A percentile compares a stretch with the other conserved stretches of the same genome.
Conservation (phyloP, 1,140 invertebrate genomes). For the Diachasmimorpha longicaudata region DNA sequence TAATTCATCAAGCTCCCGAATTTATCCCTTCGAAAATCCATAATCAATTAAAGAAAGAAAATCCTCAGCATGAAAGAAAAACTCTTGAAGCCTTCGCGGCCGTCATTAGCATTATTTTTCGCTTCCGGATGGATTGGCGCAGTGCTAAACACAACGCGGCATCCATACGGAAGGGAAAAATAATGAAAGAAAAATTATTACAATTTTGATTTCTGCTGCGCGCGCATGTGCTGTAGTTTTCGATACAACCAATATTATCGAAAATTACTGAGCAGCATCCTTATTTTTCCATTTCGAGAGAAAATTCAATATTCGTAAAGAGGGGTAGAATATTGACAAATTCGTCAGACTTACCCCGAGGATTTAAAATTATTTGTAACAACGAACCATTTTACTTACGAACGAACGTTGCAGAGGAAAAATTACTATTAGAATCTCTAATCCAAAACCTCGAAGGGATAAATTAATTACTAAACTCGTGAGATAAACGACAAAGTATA, state of each 20-base stretch:
- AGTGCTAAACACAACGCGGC: too few species aligned
- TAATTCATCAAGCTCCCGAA: slow-evolving; percentile 61
- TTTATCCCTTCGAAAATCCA: slow-evolving; percentile 42
- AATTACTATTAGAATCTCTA: too few species aligned
- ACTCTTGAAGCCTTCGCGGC: too few species aligned
- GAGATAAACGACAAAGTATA: slow-evolving; percentile 14
- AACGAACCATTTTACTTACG: too few species aligned
- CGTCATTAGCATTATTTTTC: too few species aligned
- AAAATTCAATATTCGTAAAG: neutral
- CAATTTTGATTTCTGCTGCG: neutral
- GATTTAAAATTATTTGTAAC: too few species aligned
- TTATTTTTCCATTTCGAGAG: neutral
- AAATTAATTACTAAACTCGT: neutral
- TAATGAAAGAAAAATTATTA: neutral
- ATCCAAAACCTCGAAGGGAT: neutral
- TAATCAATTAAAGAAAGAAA: slow-evolving; percentile 38
- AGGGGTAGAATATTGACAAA: too few species aligned
- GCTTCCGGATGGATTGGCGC: too few species aligned
- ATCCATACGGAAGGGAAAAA: too few species aligned
- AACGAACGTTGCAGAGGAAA: too few species aligned
- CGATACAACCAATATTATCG: neutral
- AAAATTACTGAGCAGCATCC: neutral
- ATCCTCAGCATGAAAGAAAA: neutral
- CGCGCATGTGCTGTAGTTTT: neutral
- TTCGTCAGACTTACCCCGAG: too few species aligned